Base-by-base conservation (phyloP, 2,797 vertebrate species). In the Peromyscus melanophrys region DNA sequence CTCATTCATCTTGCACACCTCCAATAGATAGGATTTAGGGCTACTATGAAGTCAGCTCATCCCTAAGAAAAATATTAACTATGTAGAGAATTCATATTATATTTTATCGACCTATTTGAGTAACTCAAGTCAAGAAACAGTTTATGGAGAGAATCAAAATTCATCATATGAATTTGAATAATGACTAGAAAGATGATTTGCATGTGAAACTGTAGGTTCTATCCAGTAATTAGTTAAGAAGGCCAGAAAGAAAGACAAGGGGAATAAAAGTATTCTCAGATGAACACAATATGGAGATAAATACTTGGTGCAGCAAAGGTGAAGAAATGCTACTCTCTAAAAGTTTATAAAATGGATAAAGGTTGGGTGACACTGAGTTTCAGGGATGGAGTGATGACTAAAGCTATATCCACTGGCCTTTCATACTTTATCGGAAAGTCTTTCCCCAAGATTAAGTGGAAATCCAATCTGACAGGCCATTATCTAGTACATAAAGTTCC, bases 401-500 rank as follows among this genome's bases (percentile, higher is more conserved):
- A 97, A 97, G 29, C 82, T 93, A 3, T 81, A 81, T 27, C 80
- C 86, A 94, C 97, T 73, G 94, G 40, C 87, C 77, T 98, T 97
- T 90, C 93, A 89, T 59, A 81, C 83, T 85, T 97, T 83, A 98
- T 97, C 94, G 89, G 96, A 97, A 80, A 98, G 80, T 16, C 0
- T 83, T 95, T 97, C 93, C 63, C 90, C 78, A 40, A 94, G 95
- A 96, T 92, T 96, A 97, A 94, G 80, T 96, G 89, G 1, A 90
- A 89, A 97, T 96, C 21, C 94, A 78, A 49, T 95, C 40, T 95
- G 97, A 98, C 90, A 97, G 96, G 81, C 83, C n/a, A 97, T 98
- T 97, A 98, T 98, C 93, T 97, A 31, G 80, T 87, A 96, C 76
- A 93, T 67, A 93, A 97, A 84, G 89, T 97, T 95, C 93, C 73